Base-by-base conservation (phyloP, 2,113 vertebrate genomes). In the Mesembrinibis cayennensis region DNA sequence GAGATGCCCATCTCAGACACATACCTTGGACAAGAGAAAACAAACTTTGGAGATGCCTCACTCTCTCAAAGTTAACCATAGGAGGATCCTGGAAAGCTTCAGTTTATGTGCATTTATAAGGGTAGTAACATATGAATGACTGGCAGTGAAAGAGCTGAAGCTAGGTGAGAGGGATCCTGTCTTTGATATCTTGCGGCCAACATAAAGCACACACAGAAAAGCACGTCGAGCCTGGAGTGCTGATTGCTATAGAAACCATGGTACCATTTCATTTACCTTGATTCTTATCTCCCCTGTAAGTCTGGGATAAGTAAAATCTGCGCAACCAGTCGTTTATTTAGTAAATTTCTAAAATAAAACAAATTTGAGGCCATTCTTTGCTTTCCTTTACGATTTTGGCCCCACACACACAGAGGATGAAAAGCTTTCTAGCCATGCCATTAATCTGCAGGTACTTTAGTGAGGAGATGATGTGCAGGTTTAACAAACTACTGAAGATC, bases 361-460 rank as follows among this genome's bases (percentile, higher is more conserved):
- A 85, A 45, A 56, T 70, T 59, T 76, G 49, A 94, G 49, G 45
- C 56, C 40, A 27, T 92, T 91, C 30, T 94, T 82, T 84, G 27
- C n/a, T 38, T 90, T 92, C 56, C 83, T 89, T 92, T 80, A 56
- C 3, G 6, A 52, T 78, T 73, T 67, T 3, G 44, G 13, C 2
- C 8, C 0, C 36, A 40, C 66, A 70, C n/a, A 70, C 61, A 30
- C 21, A 36, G 16, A 61, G 69, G 62, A 89, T 94, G 87, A 97
- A 95, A 95, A 85, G 73, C 65, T 87, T 91, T 89, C 66, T 58
- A 94, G 70, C 58, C 53, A 22, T 70, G 69, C 36, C 83, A 93
- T 97, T 97, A 93, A 93, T 97, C 94, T 97, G 84, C 83, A 91
- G 94, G 66, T 92, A 61, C 93, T 94, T 95, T 32, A 89, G 87